Evolutionary conservation across 2,888 invertebrate genomes (phyloP).

Genomic region (Hirtodrosophila duncani): DNA sequence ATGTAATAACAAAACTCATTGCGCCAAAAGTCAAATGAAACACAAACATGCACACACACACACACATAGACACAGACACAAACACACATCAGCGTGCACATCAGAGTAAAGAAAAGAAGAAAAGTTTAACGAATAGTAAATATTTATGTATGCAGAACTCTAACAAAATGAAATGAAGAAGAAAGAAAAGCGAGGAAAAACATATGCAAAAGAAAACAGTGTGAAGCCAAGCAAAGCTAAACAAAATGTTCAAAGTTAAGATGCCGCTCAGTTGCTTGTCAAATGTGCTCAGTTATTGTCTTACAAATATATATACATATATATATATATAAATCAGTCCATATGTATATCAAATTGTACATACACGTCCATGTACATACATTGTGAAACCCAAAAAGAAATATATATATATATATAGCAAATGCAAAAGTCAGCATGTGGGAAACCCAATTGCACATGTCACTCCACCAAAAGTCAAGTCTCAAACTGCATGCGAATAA

Average conservation of each 20-base stretch:
- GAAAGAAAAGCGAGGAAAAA: background rate
- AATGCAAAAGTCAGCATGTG: conserved; percentile 25
- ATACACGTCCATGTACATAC: conserved; percentile 26
- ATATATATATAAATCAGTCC: conserved; percentile 9
- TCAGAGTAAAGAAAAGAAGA: conserved; percentile 12
- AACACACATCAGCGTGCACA: conserved; percentile 17
- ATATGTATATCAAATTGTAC: conserved; percentile 55
- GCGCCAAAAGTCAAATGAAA: conserved; percentile 37
- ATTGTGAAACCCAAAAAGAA: background rate
- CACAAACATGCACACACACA: conserved; percentile 16
- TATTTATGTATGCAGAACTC: no score
- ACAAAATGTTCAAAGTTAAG: conserved; percentile 32
- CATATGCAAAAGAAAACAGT: conserved; percentile 24
- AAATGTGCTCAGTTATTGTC: conserved; percentile 36
- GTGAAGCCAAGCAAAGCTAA: conserved; percentile 20
- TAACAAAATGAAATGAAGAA: no score
- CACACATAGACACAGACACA: conserved; percentile 16
- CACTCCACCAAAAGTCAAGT: background rate
- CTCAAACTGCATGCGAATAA: conserved; percentile 23
- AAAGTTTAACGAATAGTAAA: conserved; percentile 8
- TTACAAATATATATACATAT: conserved; percentile 20
- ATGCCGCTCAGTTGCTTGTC: conserved; percentile 27
- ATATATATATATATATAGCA: conserved; percentile 2
- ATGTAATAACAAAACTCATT: conserved; percentile 51
- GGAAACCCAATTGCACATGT: no score